These are phyloP conservation scores for Drosophila diplacantha DNA, from an alignment of 2,888 invertebrate genomes.

Conservation along the genomic window DNA sequence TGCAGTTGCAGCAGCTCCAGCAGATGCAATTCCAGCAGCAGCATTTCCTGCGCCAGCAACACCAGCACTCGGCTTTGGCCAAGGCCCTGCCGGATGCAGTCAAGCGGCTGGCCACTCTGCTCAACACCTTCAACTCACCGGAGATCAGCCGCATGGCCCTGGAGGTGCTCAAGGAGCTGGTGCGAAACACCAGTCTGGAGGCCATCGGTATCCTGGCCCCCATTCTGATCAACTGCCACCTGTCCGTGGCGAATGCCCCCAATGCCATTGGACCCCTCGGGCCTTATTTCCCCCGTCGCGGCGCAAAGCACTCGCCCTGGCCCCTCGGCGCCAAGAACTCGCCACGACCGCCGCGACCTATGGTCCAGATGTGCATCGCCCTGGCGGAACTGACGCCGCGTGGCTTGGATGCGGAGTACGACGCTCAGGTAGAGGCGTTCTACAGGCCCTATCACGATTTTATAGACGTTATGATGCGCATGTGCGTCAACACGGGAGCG, in stretches of 20 bases:
- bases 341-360: conserved; percentile 85
- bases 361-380: conserved; percentile 91
- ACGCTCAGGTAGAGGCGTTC: conserved; percentile 85
- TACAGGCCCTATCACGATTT: conserved; percentile 93
- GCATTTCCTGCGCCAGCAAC: conserved; percentile 71
- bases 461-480: conserved; percentile 89
- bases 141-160: conserved; percentile 89
- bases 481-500: conserved; percentile 92
- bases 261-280: conserved; percentile 83
- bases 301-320: conserved; percentile 79
- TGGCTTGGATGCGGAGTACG: conserved; percentile 88
- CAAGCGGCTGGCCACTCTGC: conserved; percentile 89
- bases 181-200: conserved; percentile 76
- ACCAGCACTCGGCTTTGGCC: conserved; percentile 78
- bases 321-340: conserved; percentile 81
- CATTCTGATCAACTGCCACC: conserved; percentile 90
- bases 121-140: conserved; percentile 92
- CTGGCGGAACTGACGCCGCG: conserved; percentile 82
- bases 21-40: conserved; percentile 73
- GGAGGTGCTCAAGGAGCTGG: conserved; percentile 80
- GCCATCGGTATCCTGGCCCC: conserved; percentile 89
- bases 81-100: conserved; percentile 94
- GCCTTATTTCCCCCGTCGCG: conserved; percentile 87
- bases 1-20: conserved; percentile 67
- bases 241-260: conserved; percentile 86